Conservation (phyloP, 2,888 invertebrate species). For the Boloria selene region DNA sequence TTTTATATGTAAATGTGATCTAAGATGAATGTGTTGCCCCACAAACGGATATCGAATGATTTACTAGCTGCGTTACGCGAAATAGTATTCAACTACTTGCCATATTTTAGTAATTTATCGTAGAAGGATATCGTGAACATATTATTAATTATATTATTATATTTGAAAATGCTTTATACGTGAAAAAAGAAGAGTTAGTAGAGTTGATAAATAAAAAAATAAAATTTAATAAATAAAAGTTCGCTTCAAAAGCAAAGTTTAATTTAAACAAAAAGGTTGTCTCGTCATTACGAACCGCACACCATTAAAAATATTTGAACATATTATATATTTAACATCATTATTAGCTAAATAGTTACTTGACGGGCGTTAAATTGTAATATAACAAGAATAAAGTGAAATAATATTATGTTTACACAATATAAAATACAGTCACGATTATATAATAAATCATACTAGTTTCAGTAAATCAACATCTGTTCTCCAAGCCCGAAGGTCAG, state of each 20-base stretch:
- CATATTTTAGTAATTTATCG: constrained; percentile 3
- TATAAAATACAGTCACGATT: constrained; percentile 36
- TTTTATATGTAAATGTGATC: constrained; percentile 80
- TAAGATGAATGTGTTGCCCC: constrained; percentile 73
- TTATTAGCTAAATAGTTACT: not conserved
- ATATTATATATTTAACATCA: too few relatives aligned
- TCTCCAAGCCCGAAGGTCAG: constrained; percentile 37
- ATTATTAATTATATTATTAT: not conserved
- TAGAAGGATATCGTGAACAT: not conserved
- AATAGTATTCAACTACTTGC: constrained; percentile 9
- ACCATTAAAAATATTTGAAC: too few relatives aligned
- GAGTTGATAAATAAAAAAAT: too few relatives aligned
- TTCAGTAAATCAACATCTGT: constrained; percentile 42
- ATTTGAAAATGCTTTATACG: not conserved
- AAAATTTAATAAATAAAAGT: too few relatives aligned
- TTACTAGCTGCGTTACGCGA: constrained; percentile 49
- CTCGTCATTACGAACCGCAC: too few relatives aligned
- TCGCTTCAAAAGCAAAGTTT: too few relatives aligned
- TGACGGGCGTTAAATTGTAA: not conserved
- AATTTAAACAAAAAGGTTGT: too few relatives aligned
- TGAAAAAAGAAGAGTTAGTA: too few relatives aligned
- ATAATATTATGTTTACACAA: constrained; percentile 18
- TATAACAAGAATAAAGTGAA: constrained; percentile 7
- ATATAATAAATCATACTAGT: constrained; percentile 41
- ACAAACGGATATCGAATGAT: constrained; percentile 72